Evolutionary conservation across 2,113 vertebrate species (phyloP).

Genomic region (Procapra przewalskii): DNA sequence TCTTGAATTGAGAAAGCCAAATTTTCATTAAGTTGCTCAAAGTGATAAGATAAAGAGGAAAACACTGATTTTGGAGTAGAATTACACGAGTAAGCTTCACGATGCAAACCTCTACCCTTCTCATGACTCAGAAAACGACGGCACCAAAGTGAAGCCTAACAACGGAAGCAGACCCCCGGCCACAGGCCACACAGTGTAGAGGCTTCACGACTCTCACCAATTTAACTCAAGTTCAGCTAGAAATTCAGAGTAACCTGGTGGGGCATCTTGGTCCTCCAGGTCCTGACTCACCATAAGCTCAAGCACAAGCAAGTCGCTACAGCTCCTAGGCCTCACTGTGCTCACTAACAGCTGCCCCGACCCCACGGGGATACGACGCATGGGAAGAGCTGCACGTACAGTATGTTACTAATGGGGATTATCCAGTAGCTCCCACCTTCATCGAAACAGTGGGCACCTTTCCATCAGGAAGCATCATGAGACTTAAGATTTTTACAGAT

Average conservation of each 20-base stretch:
- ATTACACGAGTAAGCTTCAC: not conserved
- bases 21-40: not conserved
- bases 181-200: accelerated
- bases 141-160: not conserved
- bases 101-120: not conserved
- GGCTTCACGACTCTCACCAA: not conserved
- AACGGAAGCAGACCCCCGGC: accelerated
- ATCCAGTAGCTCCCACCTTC: not conserved
- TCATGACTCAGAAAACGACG: not conserved
- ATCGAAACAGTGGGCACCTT: not conserved
- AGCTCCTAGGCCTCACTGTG: not conserved
- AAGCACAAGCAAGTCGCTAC: no score
- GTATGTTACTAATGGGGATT: no score
- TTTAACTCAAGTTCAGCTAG: not conserved
- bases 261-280: accelerated
- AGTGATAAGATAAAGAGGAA: not conserved
- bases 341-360: not conserved
- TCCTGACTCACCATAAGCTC: not conserved
- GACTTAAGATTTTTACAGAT: not conserved
- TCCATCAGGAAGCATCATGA: not conserved
- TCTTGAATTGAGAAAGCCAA: not conserved
- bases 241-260: not conserved
- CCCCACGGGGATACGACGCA: accelerated
- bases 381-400: not conserved
- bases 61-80: not conserved